Percentiles rank a stretch among this genome's conserved stretches.
Evolutionary conservation across 2,113 vertebrate genomes (phyloP).

Genomic region (Chionodraco myersi): DNA sequence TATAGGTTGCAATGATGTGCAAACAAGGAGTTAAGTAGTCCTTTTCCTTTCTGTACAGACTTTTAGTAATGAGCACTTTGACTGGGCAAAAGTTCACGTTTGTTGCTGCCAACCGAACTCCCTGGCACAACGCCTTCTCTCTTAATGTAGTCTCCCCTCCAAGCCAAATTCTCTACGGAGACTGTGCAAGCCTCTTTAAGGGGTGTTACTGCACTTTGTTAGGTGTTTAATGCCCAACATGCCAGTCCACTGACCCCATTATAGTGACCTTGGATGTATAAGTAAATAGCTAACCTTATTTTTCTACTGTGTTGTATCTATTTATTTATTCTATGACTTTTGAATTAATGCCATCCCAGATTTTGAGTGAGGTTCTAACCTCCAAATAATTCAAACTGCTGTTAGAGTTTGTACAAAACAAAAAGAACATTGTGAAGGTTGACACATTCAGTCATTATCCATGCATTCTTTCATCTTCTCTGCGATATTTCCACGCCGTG

Average conservation of each 20-base stretch:
- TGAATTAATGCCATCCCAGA: conserved; percentile 26
- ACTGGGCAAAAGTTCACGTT: conserved; percentile 44
- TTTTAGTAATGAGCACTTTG: conserved; percentile 52
- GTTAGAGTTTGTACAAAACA: conserved; percentile 19
- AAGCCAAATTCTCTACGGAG: conserved; percentile 42
- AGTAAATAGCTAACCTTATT: conserved; percentile 61
- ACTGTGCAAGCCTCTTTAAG: conserved; percentile 24
- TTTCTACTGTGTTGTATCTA: conserved; percentile 65
- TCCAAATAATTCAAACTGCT: conserved; percentile 24
- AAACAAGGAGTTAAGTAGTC: conserved; percentile 43
- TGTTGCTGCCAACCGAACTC: conserved; percentile 40
- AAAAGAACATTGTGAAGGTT: conserved; percentile 33
- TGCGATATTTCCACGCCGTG: conserved; percentile 10
- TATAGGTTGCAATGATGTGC: conserved; percentile 44
- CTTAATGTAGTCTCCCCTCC: conserved; percentile 43
- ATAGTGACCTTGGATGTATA: conserved; percentile 52
- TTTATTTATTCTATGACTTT: conserved; percentile 46
- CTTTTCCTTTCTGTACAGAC: conserved; percentile 46
- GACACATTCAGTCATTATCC: conserved; percentile 33
- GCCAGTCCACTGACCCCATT: conserved; percentile 34
- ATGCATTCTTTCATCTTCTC: conserved; percentile 38
- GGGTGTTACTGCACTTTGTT: conserved; percentile 41
- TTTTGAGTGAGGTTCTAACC: conserved; percentile 29
- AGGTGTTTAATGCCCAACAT: conserved; percentile 38
- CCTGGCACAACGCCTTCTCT: conserved; percentile 27